Percentiles rank a stretch among this genome's conserved stretches.
Conservation (phyloP, 64 coral and sea anemone genomes). For the Actinia equina region DNA sequence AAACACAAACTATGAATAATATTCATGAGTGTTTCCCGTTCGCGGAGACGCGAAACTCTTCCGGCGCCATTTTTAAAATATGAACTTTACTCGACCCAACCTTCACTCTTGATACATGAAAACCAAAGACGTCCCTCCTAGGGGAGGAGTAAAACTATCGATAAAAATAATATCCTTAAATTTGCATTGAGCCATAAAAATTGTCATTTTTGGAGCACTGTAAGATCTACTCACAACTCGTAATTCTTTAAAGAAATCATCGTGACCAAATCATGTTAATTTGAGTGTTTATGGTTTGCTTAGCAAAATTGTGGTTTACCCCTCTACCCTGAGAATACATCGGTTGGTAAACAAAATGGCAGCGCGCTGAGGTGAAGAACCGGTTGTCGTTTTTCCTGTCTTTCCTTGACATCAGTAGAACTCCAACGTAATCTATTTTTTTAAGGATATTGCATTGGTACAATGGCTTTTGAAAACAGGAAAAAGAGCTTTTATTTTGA, state of each 20-base stretch:
- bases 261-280: not conserved
- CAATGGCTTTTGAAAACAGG: conserved; percentile 2
- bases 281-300: not conserved
- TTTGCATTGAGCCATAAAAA: not conserved
- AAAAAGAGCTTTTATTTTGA: conserved; percentile 10
- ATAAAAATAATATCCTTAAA: not conserved
- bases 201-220: not conserved
- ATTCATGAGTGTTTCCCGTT: conserved; percentile 33
- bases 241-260: too few relatives aligned
- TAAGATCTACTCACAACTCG: not conserved
- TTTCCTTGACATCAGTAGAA: not conserved
- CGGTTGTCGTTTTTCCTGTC: not conserved
- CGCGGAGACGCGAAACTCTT: conserved; percentile 15
- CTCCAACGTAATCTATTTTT: not conserved
- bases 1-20: conserved; percentile 32
- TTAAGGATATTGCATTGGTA: not conserved
- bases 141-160: not conserved
- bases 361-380: not conserved
- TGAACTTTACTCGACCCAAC: not conserved
- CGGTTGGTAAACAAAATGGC: conserved; percentile 2
- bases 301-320: not conserved
- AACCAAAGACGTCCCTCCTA: not conserved
- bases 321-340: not conserved
- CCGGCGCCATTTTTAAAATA: conserved; percentile 65
- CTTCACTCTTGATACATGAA: not conserved